Evolutionary conservation across 2,113 vertebrate species (phyloP).

Genomic region (Corydoras sp.): DNA sequence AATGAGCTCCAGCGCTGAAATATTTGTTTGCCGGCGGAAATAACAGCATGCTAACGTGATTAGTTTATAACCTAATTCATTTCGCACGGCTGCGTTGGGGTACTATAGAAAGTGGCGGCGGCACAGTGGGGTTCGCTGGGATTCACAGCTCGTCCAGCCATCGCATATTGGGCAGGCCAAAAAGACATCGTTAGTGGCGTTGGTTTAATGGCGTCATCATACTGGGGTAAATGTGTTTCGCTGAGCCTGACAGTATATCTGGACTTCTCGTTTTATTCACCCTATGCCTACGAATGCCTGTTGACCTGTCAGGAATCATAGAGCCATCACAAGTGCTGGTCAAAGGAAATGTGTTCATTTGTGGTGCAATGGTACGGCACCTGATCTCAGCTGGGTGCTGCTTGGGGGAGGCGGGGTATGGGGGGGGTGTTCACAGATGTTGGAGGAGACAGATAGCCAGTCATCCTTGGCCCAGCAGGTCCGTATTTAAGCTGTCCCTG

Average conservation of each 20-base stretch:
- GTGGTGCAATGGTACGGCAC: slow-evolving; percentile 53
- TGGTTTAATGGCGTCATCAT: slow-evolving; percentile 12
- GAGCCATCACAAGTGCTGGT: slow-evolving; percentile 44
- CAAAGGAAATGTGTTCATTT: slow-evolving; percentile 64
- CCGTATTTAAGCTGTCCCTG: slow-evolving; percentile 89
- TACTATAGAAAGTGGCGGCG: slow-evolving; percentile 13
- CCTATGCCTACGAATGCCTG: slow-evolving; percentile 25
- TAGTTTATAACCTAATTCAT: slow-evolving; percentile 43
- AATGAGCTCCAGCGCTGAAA: slow-evolving; percentile 34
- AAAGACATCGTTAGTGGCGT: slow-evolving; percentile 25
- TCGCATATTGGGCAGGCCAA: slow-evolving; percentile 8
- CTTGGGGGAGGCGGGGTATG: slow-evolving; percentile 23
- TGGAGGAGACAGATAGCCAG: slow-evolving; percentile 75
- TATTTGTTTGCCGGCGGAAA: slow-evolving; percentile 48
- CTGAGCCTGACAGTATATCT: neutral
- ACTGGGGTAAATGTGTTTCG: slow-evolving; percentile 11
- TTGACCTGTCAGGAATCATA: slow-evolving; percentile 49
- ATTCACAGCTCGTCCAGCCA: slow-evolving; percentile 2
- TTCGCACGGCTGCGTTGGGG: slow-evolving; percentile 18
- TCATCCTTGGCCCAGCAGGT: slow-evolving; percentile 78
- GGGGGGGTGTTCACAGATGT: slow-evolving; percentile 50
- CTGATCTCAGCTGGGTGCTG: slow-evolving; percentile 48
- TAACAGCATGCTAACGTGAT: slow-evolving; percentile 40
- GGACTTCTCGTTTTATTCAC: slow-evolving; percentile 8
- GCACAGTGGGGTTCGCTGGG: slow-evolving; percentile 2